phyloP scores from a whole-genome alignment of 2,113 vertebrate genomes.

The Zootoca vivipara region DNA sequence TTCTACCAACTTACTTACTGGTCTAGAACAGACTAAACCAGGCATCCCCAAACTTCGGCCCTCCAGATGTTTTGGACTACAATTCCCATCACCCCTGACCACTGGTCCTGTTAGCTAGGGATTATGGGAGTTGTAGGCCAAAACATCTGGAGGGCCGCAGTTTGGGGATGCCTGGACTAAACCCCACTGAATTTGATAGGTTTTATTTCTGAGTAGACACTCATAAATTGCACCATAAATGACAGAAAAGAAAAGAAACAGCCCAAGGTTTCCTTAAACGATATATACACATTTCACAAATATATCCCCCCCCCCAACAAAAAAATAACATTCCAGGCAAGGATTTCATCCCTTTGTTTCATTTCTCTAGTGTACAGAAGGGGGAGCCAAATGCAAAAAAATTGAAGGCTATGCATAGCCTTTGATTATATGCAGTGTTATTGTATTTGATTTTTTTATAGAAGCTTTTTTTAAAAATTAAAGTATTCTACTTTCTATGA shows the following conservation, averaged over 20 bases:
- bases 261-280: not conserved
- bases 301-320: conserved; percentile 1
- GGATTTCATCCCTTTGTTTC: conserved; percentile 47
- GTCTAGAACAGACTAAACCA: too few relatives aligned
- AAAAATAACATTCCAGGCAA: not conserved
- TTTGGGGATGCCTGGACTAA: too few relatives aligned
- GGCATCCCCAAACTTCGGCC: too few relatives aligned
- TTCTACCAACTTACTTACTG: too few relatives aligned
- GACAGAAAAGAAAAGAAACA: not conserved
- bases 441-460: not conserved
- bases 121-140: too few relatives aligned
- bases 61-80: too few relatives aligned
- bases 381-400: conserved; percentile 79
- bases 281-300: not conserved
- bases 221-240: not conserved
- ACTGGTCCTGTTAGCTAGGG: too few relatives aligned
- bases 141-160: too few relatives aligned
- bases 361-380: conserved; percentile 78
- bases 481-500: not conserved
- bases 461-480: not conserved
- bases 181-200: too few relatives aligned
- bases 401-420: conserved; percentile 53
- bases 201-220: not conserved
- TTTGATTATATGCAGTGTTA: conserved; percentile 34
- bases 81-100: too few relatives aligned